Evolutionary conservation across 2,113 vertebrate species (phyloP).

Genomic region (Chunga burmeisteri): DNA sequence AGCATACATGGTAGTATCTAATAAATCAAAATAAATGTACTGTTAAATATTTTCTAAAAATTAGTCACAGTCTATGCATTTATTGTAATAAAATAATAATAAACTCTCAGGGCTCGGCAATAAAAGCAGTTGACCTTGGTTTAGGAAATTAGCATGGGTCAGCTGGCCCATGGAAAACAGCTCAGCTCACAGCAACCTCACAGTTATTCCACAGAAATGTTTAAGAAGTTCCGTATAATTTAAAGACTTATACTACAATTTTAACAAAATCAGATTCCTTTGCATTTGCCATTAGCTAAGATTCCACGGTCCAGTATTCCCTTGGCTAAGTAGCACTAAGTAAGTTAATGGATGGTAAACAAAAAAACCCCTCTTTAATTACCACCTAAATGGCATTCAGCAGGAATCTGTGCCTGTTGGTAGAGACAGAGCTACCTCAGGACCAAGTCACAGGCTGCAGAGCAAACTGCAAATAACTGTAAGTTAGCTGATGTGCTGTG

Average conservation of each 20-base stretch:
- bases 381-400: neutral
- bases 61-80: neutral
- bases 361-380: neutral
- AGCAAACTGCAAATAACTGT: neutral
- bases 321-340: neutral
- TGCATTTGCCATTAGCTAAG: neutral
- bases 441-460: neutral
- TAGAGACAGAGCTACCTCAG: neutral
- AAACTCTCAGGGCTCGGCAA: neutral
- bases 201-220: neutral
- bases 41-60: neutral
- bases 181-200: neutral
- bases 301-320: neutral
- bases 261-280: neutral
- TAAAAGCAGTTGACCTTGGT: neutral
- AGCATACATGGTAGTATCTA: fast-evolving
- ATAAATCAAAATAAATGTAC: neutral
- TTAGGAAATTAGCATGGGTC: neutral
- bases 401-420: neutral
- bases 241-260: neutral
- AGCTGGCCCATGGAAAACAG: fast-evolving
- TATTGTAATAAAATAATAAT: neutral
- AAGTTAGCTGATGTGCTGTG: neutral
- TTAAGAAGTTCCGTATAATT: neutral
- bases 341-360: neutral